Conservation (phyloP, 2,888 invertebrate species). For the Serripes groenlandicus region DNA sequence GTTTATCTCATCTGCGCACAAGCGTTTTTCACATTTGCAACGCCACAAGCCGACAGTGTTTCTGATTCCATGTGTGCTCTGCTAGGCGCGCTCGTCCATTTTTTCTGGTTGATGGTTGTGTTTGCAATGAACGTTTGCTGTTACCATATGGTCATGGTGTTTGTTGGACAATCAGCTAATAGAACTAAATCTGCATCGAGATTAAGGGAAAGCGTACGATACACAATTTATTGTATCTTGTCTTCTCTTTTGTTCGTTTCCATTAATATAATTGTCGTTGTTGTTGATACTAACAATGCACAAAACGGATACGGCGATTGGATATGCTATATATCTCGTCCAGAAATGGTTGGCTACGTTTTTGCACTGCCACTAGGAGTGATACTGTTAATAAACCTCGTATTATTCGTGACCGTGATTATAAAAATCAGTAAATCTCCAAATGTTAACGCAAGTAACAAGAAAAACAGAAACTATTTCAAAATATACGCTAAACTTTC, state of each 20-base stretch:
- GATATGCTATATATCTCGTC: constrained; percentile 46
- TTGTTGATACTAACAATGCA: not conserved
- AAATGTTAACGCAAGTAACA: constrained; percentile 7
- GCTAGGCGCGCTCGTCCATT: constrained; percentile 50
- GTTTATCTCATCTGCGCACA: constrained; percentile 48
- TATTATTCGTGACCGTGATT: constrained; percentile 36
- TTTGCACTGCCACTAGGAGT: constrained; percentile 47
- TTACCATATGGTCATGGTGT: constrained; percentile 55
- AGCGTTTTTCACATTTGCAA: constrained; percentile 49
- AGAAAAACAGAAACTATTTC: constrained; percentile 40
- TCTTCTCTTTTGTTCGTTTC: constrained; percentile 28
- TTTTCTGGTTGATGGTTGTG: constrained; percentile 53
- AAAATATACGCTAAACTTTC: constrained; percentile 56
- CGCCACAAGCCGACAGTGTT: constrained; percentile 15
- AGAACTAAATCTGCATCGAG: not conserved
- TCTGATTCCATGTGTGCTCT: constrained; percentile 25
- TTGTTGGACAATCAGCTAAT: constrained; percentile 1
- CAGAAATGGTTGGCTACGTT: constrained; percentile 43
- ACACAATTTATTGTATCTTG: constrained; percentile 34
- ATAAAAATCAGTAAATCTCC: constrained; percentile 40
- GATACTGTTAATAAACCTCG: constrained; percentile 31
- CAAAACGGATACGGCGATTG: constrained; percentile 50
- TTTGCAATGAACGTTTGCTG: constrained; percentile 61
- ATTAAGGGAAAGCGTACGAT: constrained; percentile 16
- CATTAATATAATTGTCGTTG: constrained; percentile 27